Base-by-base conservation (phyloP, 2,113 vertebrate genomes). In the Polyodon spathula region DNA sequence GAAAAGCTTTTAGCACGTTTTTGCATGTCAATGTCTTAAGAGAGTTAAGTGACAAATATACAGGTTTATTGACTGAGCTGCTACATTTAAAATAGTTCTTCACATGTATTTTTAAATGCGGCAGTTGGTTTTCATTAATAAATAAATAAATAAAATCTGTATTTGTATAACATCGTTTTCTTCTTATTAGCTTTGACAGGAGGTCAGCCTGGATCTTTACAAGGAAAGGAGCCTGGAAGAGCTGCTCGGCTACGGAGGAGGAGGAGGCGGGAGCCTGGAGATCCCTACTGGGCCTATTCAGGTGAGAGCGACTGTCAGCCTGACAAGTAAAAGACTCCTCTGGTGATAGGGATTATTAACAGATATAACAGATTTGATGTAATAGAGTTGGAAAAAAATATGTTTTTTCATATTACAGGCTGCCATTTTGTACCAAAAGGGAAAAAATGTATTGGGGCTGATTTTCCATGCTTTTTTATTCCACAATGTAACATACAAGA, bases 251-350 rank as follows among this genome's bases (percentile, higher is more conserved):
- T 87, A 70, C 88, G 85, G 5, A 62, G 88, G 60, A 79, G 82
- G 63, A 82, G 90, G 54, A 93, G 95, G 62, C n/a, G n/a, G n/a
- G n/a, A n/a, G 84, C 88, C 88, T 0, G 91, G 89, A 56, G 92
- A 95, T 75, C 86, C 89, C 11, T 98, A 97, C 79, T 98, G 95
- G 95, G 93, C 93, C 1, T 98, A 98, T 72, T 94, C 94, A 27
- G 95, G 95, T 98, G 74, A 75, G 88, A 71, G 3, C 6, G 10
- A 63, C 48, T 50, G 48, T 50, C 42, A 55, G n/a, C 1, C 1
- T 41, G 40, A 6, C 8, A 46, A 14, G 37, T 27, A 7, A 43
- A 16, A 14, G 56, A 51, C 6, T 57, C 46, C 8, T 51, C 0
- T 14, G 55, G 48, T 10, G 15, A 16, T 1, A 10, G 40, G 6